These are phyloP conservation scores for Melanotaenia nigrans DNA, from an alignment of 2,797 vertebrate species.

Conservation along the genomic window DNA sequence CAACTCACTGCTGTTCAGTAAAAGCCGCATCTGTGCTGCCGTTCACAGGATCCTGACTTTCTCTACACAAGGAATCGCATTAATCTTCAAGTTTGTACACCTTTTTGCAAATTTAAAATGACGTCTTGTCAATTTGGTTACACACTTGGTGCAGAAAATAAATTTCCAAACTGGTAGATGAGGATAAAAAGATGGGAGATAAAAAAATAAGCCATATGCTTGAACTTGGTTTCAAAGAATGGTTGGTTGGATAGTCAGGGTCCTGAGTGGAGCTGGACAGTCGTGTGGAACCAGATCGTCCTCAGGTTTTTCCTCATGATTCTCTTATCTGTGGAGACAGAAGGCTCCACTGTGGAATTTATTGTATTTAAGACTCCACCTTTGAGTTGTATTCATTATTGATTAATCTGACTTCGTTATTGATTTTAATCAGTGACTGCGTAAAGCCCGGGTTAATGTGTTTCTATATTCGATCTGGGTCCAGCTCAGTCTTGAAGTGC, in stretches of 20 bases:
- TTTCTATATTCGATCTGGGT: neutral
- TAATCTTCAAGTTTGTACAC: neutral
- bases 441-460: neutral
- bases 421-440: neutral
- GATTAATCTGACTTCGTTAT: neutral
- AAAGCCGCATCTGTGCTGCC: slow-evolving; percentile 12
- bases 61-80: neutral
- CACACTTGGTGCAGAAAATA: neutral
- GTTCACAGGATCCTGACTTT: neutral
- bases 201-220: neutral
- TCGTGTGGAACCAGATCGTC: neutral
- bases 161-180: neutral
- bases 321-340: neutral
- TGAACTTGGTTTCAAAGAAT: slow-evolving; percentile 17
- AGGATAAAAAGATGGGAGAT: neutral
- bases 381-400: neutral
- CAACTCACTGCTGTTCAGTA: slow-evolving; percentile 27
- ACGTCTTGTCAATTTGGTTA: neutral
- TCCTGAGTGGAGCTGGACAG: neutral
- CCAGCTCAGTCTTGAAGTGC: neutral
- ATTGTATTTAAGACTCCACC: neutral
- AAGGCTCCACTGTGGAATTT: neutral
- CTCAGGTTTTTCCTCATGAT: neutral
- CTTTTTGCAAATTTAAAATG: neutral
- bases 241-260: neutral